These are phyloP conservation scores for Meloe dianella DNA, from an alignment of 2,888 invertebrate species.

Conservation along the genomic window DNA sequence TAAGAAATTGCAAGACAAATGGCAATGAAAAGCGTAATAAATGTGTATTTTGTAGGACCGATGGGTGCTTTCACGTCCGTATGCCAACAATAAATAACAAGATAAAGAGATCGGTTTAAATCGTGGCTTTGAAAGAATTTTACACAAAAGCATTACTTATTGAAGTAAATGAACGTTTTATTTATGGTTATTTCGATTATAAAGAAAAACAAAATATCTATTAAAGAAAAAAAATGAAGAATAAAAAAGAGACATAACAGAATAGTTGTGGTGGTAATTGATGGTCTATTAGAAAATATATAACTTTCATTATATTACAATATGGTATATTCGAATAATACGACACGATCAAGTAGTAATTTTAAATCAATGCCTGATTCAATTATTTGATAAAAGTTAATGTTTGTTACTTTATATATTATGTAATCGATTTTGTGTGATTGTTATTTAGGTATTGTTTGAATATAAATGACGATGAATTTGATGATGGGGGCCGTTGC, in stretches of 20 bases:
- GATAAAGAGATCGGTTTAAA: slow-evolving; percentile 19
- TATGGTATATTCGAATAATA: slow-evolving; percentile 1
- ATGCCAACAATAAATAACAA: slow-evolving; percentile 23
- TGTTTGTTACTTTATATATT: slow-evolving; percentile 12
- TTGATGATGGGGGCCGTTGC: neutral
- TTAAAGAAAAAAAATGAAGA: neutral
- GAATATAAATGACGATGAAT: neutral
- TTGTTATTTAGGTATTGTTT: slow-evolving; percentile 5
- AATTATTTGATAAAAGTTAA: slow-evolving; percentile 27
- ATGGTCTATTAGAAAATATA: slow-evolving; percentile 11
- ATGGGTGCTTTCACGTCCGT: slow-evolving; percentile 23
- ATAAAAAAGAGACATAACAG: neutral
- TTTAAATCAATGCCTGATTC: slow-evolving; percentile 18
- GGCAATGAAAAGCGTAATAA: slow-evolving; percentile 25
- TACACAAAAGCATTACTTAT: neutral
- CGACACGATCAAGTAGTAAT: slow-evolving; percentile 15
- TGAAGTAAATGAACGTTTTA: neutral
- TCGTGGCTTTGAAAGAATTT: neutral
- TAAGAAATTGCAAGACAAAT: slow-evolving; percentile 16
- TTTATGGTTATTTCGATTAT: neutral
- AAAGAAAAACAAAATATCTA: neutral
- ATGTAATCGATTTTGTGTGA: slow-evolving; percentile 3
- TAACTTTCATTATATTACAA: slow-evolving; percentile 3
- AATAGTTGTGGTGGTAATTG: slow-evolving; percentile 10
- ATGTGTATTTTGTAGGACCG: neutral